Conservation (phyloP, 2,113 vertebrate genomes). For the Scomber japonicus region DNA sequence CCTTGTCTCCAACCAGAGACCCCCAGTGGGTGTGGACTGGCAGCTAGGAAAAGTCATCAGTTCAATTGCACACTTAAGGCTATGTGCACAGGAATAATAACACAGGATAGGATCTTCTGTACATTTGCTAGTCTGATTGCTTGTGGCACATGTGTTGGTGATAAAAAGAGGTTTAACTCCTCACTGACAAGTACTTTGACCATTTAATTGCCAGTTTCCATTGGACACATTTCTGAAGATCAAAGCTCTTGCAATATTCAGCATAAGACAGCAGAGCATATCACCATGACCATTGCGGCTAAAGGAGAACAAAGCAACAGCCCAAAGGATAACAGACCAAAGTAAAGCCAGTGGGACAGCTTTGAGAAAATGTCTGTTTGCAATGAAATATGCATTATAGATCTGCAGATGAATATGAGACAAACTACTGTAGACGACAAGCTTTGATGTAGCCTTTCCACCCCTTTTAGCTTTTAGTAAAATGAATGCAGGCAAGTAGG, state of each 20-base stretch:
- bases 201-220: slow-evolving; percentile 10
- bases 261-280: slow-evolving; percentile 10
- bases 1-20: background rate
- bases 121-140: background rate
- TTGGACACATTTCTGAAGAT: slow-evolving; percentile 33
- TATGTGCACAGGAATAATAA: background rate
- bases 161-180: slow-evolving; percentile 5
- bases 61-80: too few species aligned
- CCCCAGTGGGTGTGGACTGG: background rate
- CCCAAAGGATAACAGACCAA: background rate
- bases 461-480: background rate
- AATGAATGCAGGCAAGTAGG: background rate
- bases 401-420: slow-evolving; percentile 10
- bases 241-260: slow-evolving; percentile 7
- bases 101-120: too few species aligned
- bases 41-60: too few species aligned
- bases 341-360: background rate
- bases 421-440: background rate
- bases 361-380: slow-evolving; percentile 17
- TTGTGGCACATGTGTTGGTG: background rate
- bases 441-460: slow-evolving; percentile 12
- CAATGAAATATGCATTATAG: slow-evolving; percentile 29
- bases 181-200: background rate
- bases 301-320: slow-evolving; percentile 36
- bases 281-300: background rate